Base-by-base conservation (phyloP, 2,113 vertebrate species). In the Strix uralensis region DNA sequence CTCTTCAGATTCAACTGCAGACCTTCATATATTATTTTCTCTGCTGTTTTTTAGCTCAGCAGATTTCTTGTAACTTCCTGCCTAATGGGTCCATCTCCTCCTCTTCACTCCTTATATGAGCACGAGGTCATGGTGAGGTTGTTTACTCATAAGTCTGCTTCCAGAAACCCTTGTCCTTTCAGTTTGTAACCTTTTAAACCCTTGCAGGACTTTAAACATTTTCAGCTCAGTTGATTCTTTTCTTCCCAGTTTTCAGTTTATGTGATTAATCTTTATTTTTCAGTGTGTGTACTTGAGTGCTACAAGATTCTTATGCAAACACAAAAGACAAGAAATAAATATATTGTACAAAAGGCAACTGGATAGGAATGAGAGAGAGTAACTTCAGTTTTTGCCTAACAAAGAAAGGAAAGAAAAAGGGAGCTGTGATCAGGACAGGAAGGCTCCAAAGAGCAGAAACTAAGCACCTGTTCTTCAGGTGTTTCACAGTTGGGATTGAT, bases 11-110 rank as follows among this genome's bases (percentile, higher is more conserved):
- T 96, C 93, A 96, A 96, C 86, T 91, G 88, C 94, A 98, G 96
- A 97, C 90, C 86, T 97, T 98, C 97, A 97, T 97, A 97, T 94
- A 96, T 87, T 98, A 97, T 96, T 98, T 98, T 96, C 87, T 97
- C 61, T 96, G 92, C 96, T 97, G 88, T 90, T 98, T 98, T 98
- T 97, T 59, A 97, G 94, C 95, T 98, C 94, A 98, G 96, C 94
- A 78, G 69, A 95, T 81, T 97, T 97, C 95, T 95, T 93, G 88
- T 93, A 97, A 94, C 96, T 85, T 96, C 97, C 97, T 98, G 94
- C 84, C 80, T 97, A 96, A 87, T 6, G 77, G 78, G 51, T 96
- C 96, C 97, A 97, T 96, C 82, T 72, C 94, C 91, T 97, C 95
- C 96, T 96, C 91, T 94, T 96, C 92, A 92, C 91, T 98, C 91